These are phyloP conservation scores for Stegana nigrithorax DNA, from an alignment of 2,888 invertebrate genomes.

Conservation along the genomic window DNA sequence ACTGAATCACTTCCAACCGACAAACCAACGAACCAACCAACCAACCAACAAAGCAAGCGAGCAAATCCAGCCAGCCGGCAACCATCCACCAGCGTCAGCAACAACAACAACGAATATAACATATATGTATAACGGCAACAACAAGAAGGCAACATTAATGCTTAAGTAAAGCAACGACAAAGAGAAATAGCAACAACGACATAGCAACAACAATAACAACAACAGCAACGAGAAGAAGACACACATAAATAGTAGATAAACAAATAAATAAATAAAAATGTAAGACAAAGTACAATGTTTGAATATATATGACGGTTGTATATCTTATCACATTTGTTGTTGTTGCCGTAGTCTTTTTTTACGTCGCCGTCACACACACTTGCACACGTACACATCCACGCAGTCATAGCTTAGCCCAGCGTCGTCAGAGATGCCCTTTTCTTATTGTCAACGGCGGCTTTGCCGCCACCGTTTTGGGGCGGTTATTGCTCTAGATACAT, in stretches of 20 bases:
- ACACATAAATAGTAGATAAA: slow-evolving; percentile 52
- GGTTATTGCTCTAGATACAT: slow-evolving; percentile 51
- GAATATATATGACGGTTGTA: slow-evolving; percentile 54
- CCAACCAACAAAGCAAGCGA: slow-evolving; percentile 26
- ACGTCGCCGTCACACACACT: background rate
- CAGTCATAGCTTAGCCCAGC: background rate
- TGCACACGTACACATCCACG: background rate
- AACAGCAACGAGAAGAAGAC: slow-evolving; percentile 19
- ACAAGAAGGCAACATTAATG: slow-evolving; percentile 31
- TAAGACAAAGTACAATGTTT: slow-evolving; percentile 21
- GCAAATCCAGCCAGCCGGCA: too few relatives aligned
- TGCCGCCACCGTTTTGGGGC: slow-evolving; percentile 16
- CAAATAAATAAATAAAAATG: slow-evolving; percentile 48
- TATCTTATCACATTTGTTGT: slow-evolving; percentile 45
- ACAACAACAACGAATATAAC: slow-evolving; percentile 30
- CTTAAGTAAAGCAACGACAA: slow-evolving; percentile 20
- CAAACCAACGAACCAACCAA: slow-evolving; percentile 14
- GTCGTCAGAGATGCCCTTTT: too few relatives aligned
- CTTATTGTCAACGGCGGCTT: background rate
- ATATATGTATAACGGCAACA: slow-evolving; percentile 2
- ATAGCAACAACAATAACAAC: slow-evolving; percentile 44
- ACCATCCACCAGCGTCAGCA: slow-evolving; percentile 19
- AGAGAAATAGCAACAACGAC: slow-evolving; percentile 38
- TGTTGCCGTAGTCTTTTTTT: too few relatives aligned
- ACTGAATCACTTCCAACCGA: slow-evolving; percentile 57